phyloP scores from a whole-genome alignment of 2,113 vertebrate genomes.

The Passer montanus region DNA sequence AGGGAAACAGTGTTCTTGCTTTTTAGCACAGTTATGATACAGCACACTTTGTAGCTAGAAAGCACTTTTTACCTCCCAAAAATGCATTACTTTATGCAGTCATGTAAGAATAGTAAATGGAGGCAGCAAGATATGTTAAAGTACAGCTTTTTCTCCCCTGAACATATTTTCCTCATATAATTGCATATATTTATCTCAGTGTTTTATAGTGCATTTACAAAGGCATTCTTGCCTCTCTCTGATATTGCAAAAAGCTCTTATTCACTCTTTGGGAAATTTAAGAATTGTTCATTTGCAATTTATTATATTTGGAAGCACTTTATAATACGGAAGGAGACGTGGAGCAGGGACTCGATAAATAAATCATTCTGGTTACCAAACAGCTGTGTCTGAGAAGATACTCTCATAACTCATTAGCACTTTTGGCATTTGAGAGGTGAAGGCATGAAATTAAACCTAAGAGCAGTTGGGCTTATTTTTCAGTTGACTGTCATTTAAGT shows the following conservation, averaged over 20 bases:
- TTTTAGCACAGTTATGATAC: background rate
- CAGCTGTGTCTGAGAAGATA: constrained; percentile 1
- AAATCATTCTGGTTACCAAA: constrained; percentile 6
- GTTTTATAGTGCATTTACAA: constrained; percentile 7
- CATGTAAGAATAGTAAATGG: background rate
- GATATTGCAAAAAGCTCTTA: background rate
- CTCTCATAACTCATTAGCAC: constrained; percentile 17
- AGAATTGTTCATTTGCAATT: constrained; percentile 35
- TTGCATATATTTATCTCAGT: constrained; percentile 52
- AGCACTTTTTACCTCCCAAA: background rate
- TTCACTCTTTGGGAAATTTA: constrained; percentile 9
- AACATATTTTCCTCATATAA: background rate
- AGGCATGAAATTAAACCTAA: background rate
- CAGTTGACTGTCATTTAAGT: background rate
- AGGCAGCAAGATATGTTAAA: background rate
- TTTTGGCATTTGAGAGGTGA: background rate
- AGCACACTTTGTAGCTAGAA: background rate
- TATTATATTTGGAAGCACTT: constrained; percentile 17
- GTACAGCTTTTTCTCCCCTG: background rate
- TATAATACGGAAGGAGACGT: background rate
- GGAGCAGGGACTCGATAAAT: constrained; percentile 18
- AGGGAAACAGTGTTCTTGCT: background rate
- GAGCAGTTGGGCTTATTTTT: background rate
- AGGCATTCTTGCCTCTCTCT: background rate
- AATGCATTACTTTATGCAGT: background rate